phyloP scores from a whole-genome alignment of 2,797 vertebrate species.

The Crax fasciolata region DNA sequence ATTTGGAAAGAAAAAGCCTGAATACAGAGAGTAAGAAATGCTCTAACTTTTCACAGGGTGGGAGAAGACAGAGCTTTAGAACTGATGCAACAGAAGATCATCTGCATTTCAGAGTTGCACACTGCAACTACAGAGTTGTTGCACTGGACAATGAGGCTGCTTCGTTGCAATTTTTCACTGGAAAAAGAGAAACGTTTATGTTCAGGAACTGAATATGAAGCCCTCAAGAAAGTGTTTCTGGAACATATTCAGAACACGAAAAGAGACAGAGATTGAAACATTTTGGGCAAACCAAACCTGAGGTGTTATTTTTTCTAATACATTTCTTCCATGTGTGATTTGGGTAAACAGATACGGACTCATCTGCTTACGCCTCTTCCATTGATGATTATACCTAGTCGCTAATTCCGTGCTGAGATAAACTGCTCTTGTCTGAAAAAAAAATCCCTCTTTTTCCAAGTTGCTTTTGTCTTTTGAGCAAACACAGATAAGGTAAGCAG shows the following conservation, averaged over 20 bases:
- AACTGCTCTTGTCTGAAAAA: not conserved
- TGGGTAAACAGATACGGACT: not conserved
- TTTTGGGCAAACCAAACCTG: not conserved
- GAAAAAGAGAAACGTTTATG: not conserved
- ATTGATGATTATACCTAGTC: not conserved
- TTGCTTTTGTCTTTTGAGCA: not conserved
- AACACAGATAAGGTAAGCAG: not conserved
- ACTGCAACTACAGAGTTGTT: not conserved
- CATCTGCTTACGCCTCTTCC: not conserved
- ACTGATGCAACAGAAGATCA: not conserved
- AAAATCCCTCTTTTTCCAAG: not conserved
- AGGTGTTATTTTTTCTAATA: not conserved
- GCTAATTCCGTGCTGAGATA: not conserved
- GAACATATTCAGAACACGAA: not conserved
- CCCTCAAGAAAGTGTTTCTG: not conserved
- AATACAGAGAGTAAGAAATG: not conserved
- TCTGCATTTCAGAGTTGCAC: not conserved
- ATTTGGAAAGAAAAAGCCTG: not conserved
- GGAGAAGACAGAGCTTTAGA: not conserved
- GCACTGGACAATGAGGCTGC: not conserved
- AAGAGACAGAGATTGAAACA: not conserved
- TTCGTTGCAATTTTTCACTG: not conserved
- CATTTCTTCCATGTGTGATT: not conserved
- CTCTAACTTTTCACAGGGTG: not conserved
- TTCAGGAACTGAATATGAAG: not conserved